Base-by-base conservation (phyloP, 2,888 invertebrate genomes). In the Morpho deidamia region DNA sequence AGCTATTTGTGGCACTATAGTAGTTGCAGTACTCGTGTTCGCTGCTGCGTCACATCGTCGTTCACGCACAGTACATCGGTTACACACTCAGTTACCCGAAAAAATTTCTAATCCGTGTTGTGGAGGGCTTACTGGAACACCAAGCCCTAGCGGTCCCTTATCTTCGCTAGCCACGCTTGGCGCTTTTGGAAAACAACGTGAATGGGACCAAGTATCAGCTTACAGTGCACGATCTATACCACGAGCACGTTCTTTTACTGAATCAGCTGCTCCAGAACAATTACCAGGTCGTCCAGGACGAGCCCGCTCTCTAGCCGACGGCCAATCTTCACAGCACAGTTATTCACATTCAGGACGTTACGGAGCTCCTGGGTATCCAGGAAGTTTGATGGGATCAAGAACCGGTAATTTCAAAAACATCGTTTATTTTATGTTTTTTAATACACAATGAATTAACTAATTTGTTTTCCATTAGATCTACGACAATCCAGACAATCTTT, bases 141-240 rank as follows among this genome's bases (percentile, higher is more conserved):
- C 94, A 54, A 95, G 95, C 76, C 95, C 96, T 50, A 93, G 91
- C 56, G 95, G 95, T 12, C 95, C 95, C 35, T 87, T 96, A 60
- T 95, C 95, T 51, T 95, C 96, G 38, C 91, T 96, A 76, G 95
- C 96, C 51, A 95, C 96, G 8, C 91, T 96, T 67, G 95, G 94
- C 77, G 96, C 95, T 61, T 96, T 95, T 84, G 95, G 95, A 84
- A 93, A 94, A 75, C 95, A 94, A 83, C 95, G 96, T 90, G 94
- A 94, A 89, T 89, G 89, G 89, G 89, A 89, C 76, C 89, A 89
- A 74, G 95, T 97, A 60, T 97, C 97, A 41, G 96, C 95, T 49
- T 97, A 97, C 79, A 97, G 97, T 80, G 95, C 95, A 63, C 93
- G 97, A 73, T 97, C 96, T 71, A 95, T 96, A 80, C 96, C 96